A percentile compares a stretch with the other conserved stretches of the same genome.
These are phyloP conservation scores for Endotricha flammealis DNA, from an alignment of 2,888 invertebrate genomes.

Conservation along the genomic window DNA sequence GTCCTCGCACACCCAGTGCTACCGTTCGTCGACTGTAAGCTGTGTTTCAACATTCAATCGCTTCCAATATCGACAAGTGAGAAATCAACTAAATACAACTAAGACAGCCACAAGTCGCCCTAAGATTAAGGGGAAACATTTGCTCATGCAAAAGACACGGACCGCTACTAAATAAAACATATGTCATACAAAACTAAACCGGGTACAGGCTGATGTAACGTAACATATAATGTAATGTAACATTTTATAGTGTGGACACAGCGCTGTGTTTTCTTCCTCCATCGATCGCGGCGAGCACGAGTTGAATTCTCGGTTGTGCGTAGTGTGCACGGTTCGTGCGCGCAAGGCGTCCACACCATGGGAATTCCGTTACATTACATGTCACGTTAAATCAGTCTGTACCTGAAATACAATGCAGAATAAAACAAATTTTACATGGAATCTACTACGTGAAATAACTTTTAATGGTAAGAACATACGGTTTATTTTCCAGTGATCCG, in stretches of 20 bases:
- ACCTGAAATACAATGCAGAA: not conserved
- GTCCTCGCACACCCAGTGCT: conserved; percentile 26
- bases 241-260: too few species aligned
- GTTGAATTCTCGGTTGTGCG: too few species aligned
- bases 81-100: conserved; percentile 36
- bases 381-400: too few species aligned
- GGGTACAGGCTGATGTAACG: too few species aligned
- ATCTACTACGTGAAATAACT: conserved; percentile 7
- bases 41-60: conserved; percentile 29
- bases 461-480: conserved; percentile 5
- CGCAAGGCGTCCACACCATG: too few species aligned
- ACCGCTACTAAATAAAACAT: conserved; percentile 37
- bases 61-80: conserved; percentile 3
- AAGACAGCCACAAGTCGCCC: conserved; percentile 53
- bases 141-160: conserved; percentile 54
- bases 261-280: too few species aligned
- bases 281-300: too few species aligned
- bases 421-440: conserved; percentile 10
- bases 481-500: conserved; percentile 41
- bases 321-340: too few species aligned
- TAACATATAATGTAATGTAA: too few species aligned
- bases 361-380: too few species aligned
- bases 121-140: conserved; percentile 46
- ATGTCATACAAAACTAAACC: conserved; percentile 12
- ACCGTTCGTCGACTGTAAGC: conserved; percentile 26